phyloP scores from a whole-genome alignment of 2,888 invertebrate species.

The Amiota communis region DNA sequence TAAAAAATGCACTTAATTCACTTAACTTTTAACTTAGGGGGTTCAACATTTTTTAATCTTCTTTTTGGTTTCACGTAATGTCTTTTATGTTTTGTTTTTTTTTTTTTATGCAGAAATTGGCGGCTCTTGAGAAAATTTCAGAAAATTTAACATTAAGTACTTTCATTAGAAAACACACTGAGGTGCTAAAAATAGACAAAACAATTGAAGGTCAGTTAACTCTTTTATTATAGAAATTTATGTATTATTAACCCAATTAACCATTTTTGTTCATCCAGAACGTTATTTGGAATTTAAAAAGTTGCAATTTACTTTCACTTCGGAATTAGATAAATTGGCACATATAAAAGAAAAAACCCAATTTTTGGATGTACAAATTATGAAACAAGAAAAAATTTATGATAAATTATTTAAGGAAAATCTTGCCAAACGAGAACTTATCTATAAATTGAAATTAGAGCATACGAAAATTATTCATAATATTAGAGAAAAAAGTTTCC shows the following conservation, averaged over 20 bases:
- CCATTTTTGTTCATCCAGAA: constrained; percentile 48
- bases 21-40: too few species aligned
- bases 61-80: too few species aligned
- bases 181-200: constrained; percentile 60
- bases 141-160: constrained; percentile 60
- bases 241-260: not conserved
- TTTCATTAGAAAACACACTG: constrained; percentile 62
- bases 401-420: constrained; percentile 35
- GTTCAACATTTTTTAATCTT: too few species aligned
- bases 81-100: too few species aligned
- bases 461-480: constrained; percentile 49
- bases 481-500: constrained; percentile 52
- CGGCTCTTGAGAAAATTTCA: constrained; percentile 60
- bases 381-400: constrained; percentile 32
- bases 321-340: constrained; percentile 59
- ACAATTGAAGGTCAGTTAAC: constrained; percentile 66
- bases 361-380: not conserved
- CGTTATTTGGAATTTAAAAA: constrained; percentile 60
- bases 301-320: constrained; percentile 53
- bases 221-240: not conserved
- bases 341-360: constrained; percentile 52
- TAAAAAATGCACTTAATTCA: too few species aligned
- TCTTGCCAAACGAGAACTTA: constrained; percentile 43
- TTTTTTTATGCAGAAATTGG: constrained; percentile 52
- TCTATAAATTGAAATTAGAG: constrained; percentile 55